Evolutionary conservation across 2,888 invertebrate species (phyloP).

Genomic region (Bruchidius siliquastri): DNA sequence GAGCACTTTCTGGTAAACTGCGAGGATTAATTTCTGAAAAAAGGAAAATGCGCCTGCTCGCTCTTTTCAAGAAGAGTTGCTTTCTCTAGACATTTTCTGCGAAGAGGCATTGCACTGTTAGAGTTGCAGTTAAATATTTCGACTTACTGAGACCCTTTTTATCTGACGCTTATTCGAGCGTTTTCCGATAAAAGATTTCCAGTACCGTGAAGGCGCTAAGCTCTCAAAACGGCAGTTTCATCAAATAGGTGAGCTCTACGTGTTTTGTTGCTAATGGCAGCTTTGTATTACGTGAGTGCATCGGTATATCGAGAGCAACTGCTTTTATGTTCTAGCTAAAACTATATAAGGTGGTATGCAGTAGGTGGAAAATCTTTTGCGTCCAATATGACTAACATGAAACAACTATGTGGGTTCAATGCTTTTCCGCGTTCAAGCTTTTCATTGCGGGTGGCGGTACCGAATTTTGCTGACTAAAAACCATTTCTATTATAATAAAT

Average conservation of each 20-base stretch:
- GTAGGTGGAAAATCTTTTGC: too few species aligned
- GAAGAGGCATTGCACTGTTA: neutral
- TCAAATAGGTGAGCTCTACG: neutral
- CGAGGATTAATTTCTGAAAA: neutral
- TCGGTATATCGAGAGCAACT: neutral
- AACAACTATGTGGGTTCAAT: too few species aligned
- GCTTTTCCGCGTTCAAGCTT: too few species aligned
- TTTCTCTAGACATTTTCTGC: neutral
- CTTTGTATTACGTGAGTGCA: neutral
- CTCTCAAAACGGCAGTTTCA: neutral
- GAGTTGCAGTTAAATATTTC: neutral
- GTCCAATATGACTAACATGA: too few species aligned
- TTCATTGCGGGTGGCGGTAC: too few species aligned
- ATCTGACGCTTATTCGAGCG: neutral
- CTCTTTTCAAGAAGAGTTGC: neutral
- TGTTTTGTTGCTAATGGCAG: neutral
- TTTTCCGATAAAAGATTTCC: neutral
- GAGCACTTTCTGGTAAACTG: neutral
- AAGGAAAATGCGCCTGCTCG: neutral
- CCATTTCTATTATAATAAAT: too few species aligned
- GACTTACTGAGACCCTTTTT: neutral
- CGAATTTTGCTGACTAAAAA: too few species aligned
- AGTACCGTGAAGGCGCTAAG: neutral
- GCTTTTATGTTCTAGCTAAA: too few species aligned
- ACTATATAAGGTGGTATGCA: too few species aligned